These are phyloP conservation scores for Helleia helle DNA, from an alignment of 2,888 invertebrate species.

Conservation along the genomic window DNA sequence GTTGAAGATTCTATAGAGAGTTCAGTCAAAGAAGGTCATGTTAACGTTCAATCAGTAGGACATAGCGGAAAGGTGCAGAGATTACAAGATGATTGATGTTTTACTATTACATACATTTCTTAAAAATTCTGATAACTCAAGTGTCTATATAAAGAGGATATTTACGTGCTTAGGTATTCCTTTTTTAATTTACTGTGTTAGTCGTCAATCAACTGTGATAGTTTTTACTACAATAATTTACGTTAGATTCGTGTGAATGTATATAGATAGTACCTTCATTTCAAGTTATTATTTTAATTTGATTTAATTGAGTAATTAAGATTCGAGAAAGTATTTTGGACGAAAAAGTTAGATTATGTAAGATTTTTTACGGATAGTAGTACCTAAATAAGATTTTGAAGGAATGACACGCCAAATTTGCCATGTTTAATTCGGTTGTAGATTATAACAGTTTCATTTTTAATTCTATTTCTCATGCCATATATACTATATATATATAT, in stretches of 20 bases:
- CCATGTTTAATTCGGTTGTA: conserved; percentile 56
- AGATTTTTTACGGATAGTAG: no score
- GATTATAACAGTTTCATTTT: neutral
- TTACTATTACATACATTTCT: neutral
- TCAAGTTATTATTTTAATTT: no score
- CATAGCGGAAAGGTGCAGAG: conserved; percentile 58
- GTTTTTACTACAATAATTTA: conserved; percentile 23
- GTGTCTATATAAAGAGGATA: neutral
- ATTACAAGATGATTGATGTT: conserved; percentile 32
- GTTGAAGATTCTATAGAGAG: conserved; percentile 21
- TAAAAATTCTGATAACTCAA: neutral
- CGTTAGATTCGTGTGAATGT: neutral
- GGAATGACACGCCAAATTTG: conserved; percentile 65
- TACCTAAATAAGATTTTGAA: no score
- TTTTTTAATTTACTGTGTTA: conserved; percentile 8
- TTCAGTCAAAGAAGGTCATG: conserved; percentile 44
- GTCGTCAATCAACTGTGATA: conserved; percentile 42
- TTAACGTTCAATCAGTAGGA: conserved; percentile 50
- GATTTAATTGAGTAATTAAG: neutral
- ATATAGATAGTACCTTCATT: neutral
- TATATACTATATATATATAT: no score
- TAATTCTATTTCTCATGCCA: neutral
- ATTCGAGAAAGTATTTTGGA: neutral
- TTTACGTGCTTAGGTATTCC: neutral
- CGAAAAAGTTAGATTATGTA: no score